Evolutionary conservation across 64 coral and sea anemone species (phyloP), one percentile per base, ranked within the genome.

Genomic region (Pachyseris speciosa): DNA sequence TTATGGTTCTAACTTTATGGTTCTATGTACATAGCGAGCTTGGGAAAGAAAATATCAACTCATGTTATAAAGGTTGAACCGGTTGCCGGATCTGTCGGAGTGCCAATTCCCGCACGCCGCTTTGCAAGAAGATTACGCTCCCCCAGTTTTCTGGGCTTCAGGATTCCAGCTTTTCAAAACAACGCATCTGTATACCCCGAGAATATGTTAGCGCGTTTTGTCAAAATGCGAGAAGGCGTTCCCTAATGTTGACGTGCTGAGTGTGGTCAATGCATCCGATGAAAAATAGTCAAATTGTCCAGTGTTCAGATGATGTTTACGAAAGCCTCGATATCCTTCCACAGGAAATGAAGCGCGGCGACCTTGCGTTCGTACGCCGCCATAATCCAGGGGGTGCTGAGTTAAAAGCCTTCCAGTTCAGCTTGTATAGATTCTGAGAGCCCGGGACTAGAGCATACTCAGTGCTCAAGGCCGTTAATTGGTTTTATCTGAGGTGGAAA

Each of bases 231-330:
- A 61, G 77, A 27, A 36, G 30, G 20, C 53, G 34, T 39, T 3
- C n/a, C 36, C 1, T n/a, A 39, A 53, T 81, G 77, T 81, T 81
- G 52, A 81, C 77, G 55, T 55, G 22, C 50, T 40, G 53, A 30
- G 77, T 33, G 51, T 81, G 52, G 30, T 81, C 77, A 81, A 63
- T 61, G 22, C 77, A 81, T 61, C 40, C 34, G 77, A 81, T 81
- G 77, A 81, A 81, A 81, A 81, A 40, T 81, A 61, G 25, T 81
- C 39, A 81, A 81, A 60, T 81, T 41, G 77, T 81, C 77, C 32
- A 61, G 77, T 40, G 33, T 31, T 57, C 37, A 81, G 34, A 61
- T 81, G 77, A 40, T 57, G 77, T 81, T 60, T 51, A 81, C 77
- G 77, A 81, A 81, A 81, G 19, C 30, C 53, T 17, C 34, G 1